A percentile compares a stretch with the other conserved stretches of the same genome.
Evolutionary conservation across 1,140 invertebrate species (phyloP).

Genomic region (Capitella teleta): DNA sequence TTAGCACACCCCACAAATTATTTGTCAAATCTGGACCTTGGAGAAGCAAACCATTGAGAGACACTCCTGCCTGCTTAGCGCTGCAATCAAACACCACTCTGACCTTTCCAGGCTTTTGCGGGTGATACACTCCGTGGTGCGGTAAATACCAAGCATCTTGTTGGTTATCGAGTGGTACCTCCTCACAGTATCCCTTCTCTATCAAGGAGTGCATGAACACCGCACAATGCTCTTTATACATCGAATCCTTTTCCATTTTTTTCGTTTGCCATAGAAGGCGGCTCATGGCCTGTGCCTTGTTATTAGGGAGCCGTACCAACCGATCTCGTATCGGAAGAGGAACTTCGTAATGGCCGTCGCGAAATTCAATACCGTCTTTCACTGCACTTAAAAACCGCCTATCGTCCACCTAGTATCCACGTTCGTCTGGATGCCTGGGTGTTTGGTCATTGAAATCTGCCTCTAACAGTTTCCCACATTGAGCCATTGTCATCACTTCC

Average conservation of each 20-base stretch:
- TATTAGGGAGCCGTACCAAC: neutral
- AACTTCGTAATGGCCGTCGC: neutral
- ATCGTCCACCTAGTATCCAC: neutral
- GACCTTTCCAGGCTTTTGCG: slow-evolving; percentile 13
- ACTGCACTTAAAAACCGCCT: neutral
- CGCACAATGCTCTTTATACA: neutral
- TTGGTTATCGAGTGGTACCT: neutral
- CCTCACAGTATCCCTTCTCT: neutral
- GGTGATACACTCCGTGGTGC: slow-evolving; percentile 15
- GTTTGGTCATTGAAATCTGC: neutral
- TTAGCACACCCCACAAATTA: slow-evolving; percentile 13
- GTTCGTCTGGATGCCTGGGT: neutral
- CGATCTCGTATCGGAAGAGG: neutral
- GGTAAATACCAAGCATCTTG: slow-evolving; percentile 17
- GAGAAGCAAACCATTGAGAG: slow-evolving; percentile 12
- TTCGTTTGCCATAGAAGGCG: neutral
- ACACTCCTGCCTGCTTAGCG: slow-evolving; percentile 11
- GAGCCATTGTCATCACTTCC: neutral
- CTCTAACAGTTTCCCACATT: neutral
- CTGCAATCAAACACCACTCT: slow-evolving; percentile 17
- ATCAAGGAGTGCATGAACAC: neutral
- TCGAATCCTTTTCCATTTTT: neutral
- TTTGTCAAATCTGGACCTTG: slow-evolving; percentile 17
- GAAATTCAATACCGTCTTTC: neutral
- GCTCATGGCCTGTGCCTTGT: neutral